Evolutionary conservation across 2,888 invertebrate species (phyloP).

Genomic region (Molanna angustata): DNA sequence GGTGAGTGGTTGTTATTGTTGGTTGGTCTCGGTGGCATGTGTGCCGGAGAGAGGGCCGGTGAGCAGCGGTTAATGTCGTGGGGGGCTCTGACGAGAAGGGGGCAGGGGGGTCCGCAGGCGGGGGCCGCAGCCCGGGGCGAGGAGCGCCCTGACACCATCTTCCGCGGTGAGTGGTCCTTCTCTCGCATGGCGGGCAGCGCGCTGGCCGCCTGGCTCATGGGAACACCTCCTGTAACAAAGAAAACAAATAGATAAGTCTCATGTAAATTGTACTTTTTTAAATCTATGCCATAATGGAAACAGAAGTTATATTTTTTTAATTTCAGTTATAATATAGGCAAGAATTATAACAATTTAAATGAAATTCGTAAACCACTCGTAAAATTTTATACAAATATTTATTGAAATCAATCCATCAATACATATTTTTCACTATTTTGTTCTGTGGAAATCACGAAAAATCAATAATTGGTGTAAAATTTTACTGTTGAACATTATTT

Average conservation of each 20-base stretch:
- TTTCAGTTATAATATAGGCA: no score
- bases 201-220: constrained; percentile 73
- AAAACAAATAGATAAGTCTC: background rate
- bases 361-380: no score
- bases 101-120: constrained; percentile 40
- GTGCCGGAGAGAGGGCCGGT: constrained; percentile 57
- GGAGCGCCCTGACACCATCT: constrained; percentile 61
- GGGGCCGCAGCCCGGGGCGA: constrained; percentile 36
- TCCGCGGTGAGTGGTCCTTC: constrained; percentile 88
- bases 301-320: no score
- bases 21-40: constrained; percentile 53
- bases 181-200: constrained; percentile 78
- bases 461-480: no score
- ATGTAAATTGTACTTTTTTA: no score
- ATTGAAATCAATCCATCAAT: no score
- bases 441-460: no score
- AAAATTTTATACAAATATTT: no score
- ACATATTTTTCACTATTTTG: no score
- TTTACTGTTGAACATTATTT: no score
- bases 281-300: no score
- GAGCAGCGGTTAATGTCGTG: constrained; percentile 41
- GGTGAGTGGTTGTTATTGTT: constrained; percentile 38
- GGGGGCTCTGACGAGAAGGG: constrained; percentile 36
- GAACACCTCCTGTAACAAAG: constrained; percentile 35
- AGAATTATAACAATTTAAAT: no score